Percentiles rank a stretch among this genome's conserved stretches.
Conservation (phyloP, 92 coral and sea anemone genomes). For the Metridium senile region DNA sequence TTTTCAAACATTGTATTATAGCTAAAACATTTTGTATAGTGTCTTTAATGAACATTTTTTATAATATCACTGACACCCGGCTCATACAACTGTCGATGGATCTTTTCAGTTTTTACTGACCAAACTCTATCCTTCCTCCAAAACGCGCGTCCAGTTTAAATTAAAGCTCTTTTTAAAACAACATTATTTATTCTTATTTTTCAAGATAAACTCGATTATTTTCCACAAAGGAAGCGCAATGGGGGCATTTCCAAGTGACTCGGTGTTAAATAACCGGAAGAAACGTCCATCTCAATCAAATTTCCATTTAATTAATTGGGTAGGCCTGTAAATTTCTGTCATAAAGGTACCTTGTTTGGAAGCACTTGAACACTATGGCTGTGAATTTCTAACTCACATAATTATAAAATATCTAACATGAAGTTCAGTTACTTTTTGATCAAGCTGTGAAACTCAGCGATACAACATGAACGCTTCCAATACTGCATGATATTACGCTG, state of each 20-base stretch:
- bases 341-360: background rate
- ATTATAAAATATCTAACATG: too few relatives aligned
- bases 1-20: too few relatives aligned
- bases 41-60: too few relatives aligned
- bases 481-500: background rate
- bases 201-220: background rate
- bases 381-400: too few relatives aligned
- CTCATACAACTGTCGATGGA: too few relatives aligned
- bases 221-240: background rate
- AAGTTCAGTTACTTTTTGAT: too few relatives aligned
- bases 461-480: too few relatives aligned
- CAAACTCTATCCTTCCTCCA: too few relatives aligned
- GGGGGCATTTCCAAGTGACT: constrained; percentile 1
- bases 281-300: constrained; percentile 21
- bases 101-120: too few relatives aligned
- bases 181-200: background rate
- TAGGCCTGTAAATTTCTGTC: background rate
- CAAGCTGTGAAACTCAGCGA: too few relatives aligned
- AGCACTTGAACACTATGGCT: background rate
- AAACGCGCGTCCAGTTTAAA: background rate
- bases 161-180: background rate
- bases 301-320: constrained; percentile 28
- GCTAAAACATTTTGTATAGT: too few relatives aligned
- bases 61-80: too few relatives aligned
- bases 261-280: constrained; percentile 13